Conservation (phyloP, 2,797 vertebrate species). For the Somateria mollissima region DNA sequence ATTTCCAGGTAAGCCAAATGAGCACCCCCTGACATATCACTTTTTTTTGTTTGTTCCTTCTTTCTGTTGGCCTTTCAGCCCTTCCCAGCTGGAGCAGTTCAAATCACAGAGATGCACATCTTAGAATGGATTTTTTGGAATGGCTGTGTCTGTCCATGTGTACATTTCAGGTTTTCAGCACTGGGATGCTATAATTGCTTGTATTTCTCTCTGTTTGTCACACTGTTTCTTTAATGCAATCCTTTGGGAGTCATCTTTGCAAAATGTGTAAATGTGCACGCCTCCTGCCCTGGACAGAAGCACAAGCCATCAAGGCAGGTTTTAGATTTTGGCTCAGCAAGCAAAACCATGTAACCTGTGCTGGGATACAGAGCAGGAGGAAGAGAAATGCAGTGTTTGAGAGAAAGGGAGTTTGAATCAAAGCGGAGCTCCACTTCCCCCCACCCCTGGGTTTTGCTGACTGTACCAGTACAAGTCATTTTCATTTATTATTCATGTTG, state of each 20-base stretch:
- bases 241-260: background rate
- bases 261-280: background rate
- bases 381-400: background rate
- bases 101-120: background rate
- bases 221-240: background rate
- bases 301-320: background rate
- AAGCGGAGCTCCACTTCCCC: background rate
- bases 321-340: background rate
- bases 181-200: background rate
- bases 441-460: background rate
- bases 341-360: background rate
- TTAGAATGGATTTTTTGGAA: background rate
- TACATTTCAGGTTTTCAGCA: background rate
- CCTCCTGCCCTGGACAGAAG: background rate
- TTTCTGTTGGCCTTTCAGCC: background rate
- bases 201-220: background rate
- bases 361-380: background rate
- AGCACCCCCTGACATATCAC: background rate
- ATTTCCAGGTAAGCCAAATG: background rate
- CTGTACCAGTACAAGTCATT: constrained; percentile 20
- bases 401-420: background rate
- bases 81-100: background rate
- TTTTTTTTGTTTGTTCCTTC: background rate
- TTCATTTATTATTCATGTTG: constrained; percentile 27
- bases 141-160: accelerated